These are phyloP conservation scores for Ophiodon elongatus DNA, from an alignment of 2,113 vertebrate genomes.

Conservation along the genomic window DNA sequence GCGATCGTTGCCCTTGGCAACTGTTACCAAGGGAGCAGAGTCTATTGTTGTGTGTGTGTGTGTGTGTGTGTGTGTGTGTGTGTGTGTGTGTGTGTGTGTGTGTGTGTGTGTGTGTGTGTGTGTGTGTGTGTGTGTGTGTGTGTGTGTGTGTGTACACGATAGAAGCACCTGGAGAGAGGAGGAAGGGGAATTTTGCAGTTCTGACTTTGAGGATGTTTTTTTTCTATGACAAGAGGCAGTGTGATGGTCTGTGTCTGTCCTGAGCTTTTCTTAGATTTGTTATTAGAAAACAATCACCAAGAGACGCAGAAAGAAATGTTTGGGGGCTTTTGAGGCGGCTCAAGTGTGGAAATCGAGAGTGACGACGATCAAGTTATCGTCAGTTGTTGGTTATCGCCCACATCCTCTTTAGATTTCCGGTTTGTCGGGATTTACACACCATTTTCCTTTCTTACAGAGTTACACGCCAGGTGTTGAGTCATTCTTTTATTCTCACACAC, in stretches of 20 bases:
- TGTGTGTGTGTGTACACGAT: slow-evolving; percentile 39
- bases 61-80: slow-evolving; percentile 12
- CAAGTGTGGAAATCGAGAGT: slow-evolving; percentile 58
- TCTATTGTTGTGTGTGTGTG: slow-evolving; percentile 23
- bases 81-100: slow-evolving; percentile 23
- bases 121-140: not conserved
- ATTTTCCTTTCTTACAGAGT: slow-evolving; percentile 29
- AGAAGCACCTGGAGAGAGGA: slow-evolving; percentile 32
- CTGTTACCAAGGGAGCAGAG: slow-evolving; percentile 70
- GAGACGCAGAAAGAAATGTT: slow-evolving; percentile 12
- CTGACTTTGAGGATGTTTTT: slow-evolving; percentile 7
- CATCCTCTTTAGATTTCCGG: slow-evolving; percentile 13
- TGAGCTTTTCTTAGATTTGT: not conserved
- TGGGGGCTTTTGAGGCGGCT: slow-evolving; percentile 50
- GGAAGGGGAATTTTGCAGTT: slow-evolving; percentile 46
- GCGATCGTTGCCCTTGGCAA: slow-evolving; percentile 59
- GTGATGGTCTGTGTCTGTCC: not conserved
- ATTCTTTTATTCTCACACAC: slow-evolving; percentile 20
- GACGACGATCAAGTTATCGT: not conserved
- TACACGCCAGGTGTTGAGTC: slow-evolving; percentile 56
- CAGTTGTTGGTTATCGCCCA: slow-evolving; percentile 28
- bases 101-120: too few species aligned
- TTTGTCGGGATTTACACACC: slow-evolving; percentile 28
- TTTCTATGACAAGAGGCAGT: not conserved
- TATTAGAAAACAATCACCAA: not conserved